Evolutionary conservation across 1,140 invertebrate species (phyloP), one percentile per base, ranked within the genome.

Genomic region (Drosophila kurseongensis): DNA sequence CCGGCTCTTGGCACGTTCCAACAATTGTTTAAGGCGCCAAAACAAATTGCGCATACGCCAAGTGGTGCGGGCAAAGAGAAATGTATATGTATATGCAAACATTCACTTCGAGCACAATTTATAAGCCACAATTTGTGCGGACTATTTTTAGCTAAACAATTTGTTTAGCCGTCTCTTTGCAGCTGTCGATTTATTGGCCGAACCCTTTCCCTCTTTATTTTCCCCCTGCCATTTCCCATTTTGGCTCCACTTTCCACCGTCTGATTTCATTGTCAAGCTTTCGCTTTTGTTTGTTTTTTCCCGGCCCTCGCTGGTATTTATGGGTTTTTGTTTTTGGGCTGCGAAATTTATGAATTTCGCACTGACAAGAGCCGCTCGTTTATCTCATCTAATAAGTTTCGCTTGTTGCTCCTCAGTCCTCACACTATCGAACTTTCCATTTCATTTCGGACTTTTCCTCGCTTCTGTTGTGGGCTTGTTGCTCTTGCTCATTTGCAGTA

Each of bases 401-500:
- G 65, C 72, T 84, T 83, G 78, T 79, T 84, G 68, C 68, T 68
- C 56, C 48, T 13, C 50, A n/a, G 18, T n/a, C 23, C 51, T 36
- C 65, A 27, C 27, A 71, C 67, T 57, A 69, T 71, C 38, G 18
- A 50, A 58, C 65, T 58, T 71, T 58, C 66, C 66, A 58, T 71
- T 71, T 72, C 68, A 29, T 41, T 72, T 71, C n/a, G 27, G 52
- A 71, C 57, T 71, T 63, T 50, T 38, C n/a, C 29, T 9, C n/a
- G 42, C 38, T 48, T 44, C 52, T 60, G 52, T 40, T 40, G 18
- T 40, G 41, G 52, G 48, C 16, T 40, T 40, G 42, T 50, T 51
- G 66, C 63, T 60, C 41, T 58, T 65, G 35, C 60, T 85, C 72
- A 84, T 84, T 84, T 84, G 81, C 80, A 84, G 80, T 84, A 84